Evolutionary conservation across 2,113 vertebrate genomes (phyloP).

Genomic region (Geococcyx californianus): DNA sequence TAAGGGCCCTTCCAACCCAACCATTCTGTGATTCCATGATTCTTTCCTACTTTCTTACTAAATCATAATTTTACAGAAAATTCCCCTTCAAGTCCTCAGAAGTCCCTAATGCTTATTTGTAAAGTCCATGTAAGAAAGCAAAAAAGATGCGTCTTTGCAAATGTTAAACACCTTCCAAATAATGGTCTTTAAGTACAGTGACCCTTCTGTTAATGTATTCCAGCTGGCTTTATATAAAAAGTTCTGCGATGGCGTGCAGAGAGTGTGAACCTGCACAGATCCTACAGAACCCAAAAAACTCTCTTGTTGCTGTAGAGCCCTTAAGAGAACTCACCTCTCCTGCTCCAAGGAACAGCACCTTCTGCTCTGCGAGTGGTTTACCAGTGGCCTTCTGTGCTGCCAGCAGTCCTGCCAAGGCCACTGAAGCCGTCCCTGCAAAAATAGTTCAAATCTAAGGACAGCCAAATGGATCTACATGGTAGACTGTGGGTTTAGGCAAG

Average conservation of each 20-base stretch:
- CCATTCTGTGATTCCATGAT: too few species aligned
- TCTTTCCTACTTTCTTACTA: background rate
- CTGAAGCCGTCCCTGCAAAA: conserved; percentile 87
- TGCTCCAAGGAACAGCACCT: conserved; percentile 93
- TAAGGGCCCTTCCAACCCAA: too few species aligned
- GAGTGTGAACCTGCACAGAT: fast-evolving
- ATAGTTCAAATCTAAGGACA: background rate
- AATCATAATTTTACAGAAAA: background rate
- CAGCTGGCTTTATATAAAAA: background rate
- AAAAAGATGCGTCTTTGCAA: background rate
- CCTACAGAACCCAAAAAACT: background rate
- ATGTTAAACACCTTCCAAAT: background rate
- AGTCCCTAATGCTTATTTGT: background rate
- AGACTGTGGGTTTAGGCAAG: fast-evolving
- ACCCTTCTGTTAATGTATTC: background rate
- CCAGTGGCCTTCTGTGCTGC: conserved; percentile 85
- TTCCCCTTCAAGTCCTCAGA: background rate
- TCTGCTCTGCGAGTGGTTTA: conserved; percentile 88
- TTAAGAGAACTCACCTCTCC: conserved; percentile 84
- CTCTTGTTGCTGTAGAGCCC: background rate
- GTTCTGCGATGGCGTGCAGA: fast-evolving
- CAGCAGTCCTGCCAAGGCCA: conserved; percentile 92
- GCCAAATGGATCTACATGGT: fast-evolving
- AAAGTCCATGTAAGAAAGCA: background rate
- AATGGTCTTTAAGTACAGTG: background rate